Base-by-base conservation (phyloP, 2,888 invertebrate species). In the Steinernema scapterisci region DNA sequence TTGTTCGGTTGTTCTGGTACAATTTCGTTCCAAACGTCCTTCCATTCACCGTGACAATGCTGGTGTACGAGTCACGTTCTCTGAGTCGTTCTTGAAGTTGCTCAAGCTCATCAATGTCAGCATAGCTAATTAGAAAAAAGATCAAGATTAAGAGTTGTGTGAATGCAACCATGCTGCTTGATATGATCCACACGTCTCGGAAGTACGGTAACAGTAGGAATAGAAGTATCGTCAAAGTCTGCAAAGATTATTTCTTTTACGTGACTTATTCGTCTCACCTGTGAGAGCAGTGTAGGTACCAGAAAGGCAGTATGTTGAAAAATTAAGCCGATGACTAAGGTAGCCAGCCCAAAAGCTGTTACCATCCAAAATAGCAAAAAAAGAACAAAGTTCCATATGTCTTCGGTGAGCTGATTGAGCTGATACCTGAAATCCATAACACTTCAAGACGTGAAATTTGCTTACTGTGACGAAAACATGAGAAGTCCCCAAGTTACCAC, bases 141-240 rank as follows among this genome's bases (percentile, higher is more conserved):
- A 63, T 27, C 3, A 63, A 6, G 6, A 63, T 31, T 2, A 63
- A 31, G 6, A 63, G 31, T 31, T 63, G 63, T 7, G 19, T 27
- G 31, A 63, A 63, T 2, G 63, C 63, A 9, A 27, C 19, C 63
- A 63, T 63, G 38, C 63, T 31, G 16, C 63, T 63, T 7, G 63
- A 63, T 1, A 63, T n/a, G n/a, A 63, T 27, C 63, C 31, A 63
- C 3, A 63, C 63, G 2, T 63, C 31, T 3, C 63, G 63, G 38
- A 63, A 31, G 31, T 63, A 63, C 1, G 63, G 63, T n/a, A 63
- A 31, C n/a, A 63, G 38, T 7, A 63, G 63, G 9, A 63, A 27
- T 7, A 27, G 7, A 16, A 27, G 1, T 2, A 63, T 63, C 1
- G 63, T 63, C 5, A 63, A 38, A 16, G 31, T 38, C 63, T 63